Base-by-base conservation (phyloP, 2,113 vertebrate genomes). In the Antechinus flavipes region DNA sequence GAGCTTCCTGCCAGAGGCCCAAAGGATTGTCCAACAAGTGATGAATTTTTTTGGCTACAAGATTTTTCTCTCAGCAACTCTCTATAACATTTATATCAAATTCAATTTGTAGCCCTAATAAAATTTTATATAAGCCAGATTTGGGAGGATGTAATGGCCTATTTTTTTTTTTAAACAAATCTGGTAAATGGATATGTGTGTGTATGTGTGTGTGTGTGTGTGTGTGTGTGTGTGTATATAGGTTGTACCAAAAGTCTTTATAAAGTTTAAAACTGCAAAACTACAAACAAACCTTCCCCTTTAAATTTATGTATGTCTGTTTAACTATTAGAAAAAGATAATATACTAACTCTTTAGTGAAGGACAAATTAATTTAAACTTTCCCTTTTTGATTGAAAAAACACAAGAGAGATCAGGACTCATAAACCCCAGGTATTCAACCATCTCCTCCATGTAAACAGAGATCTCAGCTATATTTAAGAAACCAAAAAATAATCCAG, bases 311-410 rank as follows among this genome's bases (percentile, higher is more conserved):
- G 47, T 53, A 46, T 42, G 8, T 30, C 27, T 47, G 58, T 94
- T 90, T 84, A 92, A 52, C 49, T 95, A 90, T 89, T 94, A 95
- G 84, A 46, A 93, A 91, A 52, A 54, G 53, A 94, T 35, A 95
- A 49, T 55, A 52, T 92, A 61, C 25, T 53, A 92, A 49, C 90
- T 61, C 91, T 61, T 91, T 12, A 47, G 35, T n/a, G 68, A 42
- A 84, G n/a, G 68, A 3, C n/a, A 42, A 22, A 84, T 84, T 56
- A 91, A 92, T 24, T 46, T 49, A 42, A 93, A 53, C 35, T 47
- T 84, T 93, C 94, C 53, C 89, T 94, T 35, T 93, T 91, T 53
- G 68, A 94, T 89, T 95, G 61, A 10, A 30, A 76, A 96, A 95
- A 35, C 49, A 23, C 26, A 9, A 84, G 11, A 91, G 54, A 95